These are phyloP conservation scores for Cariama cristata DNA, from an alignment of 2,113 vertebrate species.

Conservation along the genomic window DNA sequence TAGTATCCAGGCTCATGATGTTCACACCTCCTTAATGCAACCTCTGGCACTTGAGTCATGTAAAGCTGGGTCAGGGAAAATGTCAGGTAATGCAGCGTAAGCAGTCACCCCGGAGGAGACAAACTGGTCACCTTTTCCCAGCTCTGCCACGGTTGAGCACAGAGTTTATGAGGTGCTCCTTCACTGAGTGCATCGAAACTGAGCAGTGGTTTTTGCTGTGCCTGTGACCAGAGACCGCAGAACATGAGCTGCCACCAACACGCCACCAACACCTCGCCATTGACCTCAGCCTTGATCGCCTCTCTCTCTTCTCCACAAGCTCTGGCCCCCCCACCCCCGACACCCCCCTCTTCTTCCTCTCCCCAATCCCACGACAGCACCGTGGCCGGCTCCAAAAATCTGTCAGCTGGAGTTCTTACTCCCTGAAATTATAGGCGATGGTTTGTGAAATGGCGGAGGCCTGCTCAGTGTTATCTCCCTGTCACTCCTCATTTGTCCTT, in stretches of 20 bases:
- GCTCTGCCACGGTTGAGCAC: accelerated
- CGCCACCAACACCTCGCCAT: no score
- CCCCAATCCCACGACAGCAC: neutral
- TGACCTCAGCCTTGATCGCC: neutral
- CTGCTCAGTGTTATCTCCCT: slow-evolving; percentile 35
- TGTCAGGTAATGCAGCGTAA: slow-evolving; percentile 17
- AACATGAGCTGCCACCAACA: neutral
- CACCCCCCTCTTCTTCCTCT: neutral
- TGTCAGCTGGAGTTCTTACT: slow-evolving; percentile 1
- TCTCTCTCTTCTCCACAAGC: neutral
- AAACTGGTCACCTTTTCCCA: neutral
- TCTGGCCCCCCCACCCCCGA: neutral
- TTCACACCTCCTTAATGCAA: slow-evolving; percentile 65
- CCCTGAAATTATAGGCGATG: neutral
- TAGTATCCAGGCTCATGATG: slow-evolving; percentile 51
- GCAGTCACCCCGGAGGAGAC: neutral
- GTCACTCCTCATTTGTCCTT: neutral
- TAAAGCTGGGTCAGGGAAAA: neutral
- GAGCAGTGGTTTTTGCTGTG: accelerated
- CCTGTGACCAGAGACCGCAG: accelerated
- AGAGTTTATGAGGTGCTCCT: neutral
- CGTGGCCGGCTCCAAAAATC: neutral
- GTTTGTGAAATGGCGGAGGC: neutral
- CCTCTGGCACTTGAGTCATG: slow-evolving; percentile 20
- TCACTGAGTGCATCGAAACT: neutral